Evolutionary conservation across 1,140 invertebrate genomes (phyloP).

Genomic region (Pseudachorutes palmiensis): DNA sequence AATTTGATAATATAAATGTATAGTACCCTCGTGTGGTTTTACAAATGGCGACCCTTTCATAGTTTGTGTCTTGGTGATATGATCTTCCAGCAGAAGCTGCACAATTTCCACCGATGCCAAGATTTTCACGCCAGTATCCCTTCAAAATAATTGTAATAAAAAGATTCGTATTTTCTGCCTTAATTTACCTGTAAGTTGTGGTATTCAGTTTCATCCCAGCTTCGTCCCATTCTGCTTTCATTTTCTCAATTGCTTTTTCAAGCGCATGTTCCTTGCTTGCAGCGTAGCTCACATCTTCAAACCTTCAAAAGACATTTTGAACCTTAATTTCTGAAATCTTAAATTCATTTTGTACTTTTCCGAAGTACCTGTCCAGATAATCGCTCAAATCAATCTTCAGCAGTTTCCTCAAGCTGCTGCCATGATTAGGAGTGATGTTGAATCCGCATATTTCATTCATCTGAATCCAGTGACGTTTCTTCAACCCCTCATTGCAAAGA

Average conservation of each 20-base stretch:
- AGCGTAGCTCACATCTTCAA: slow-evolving; percentile 77
- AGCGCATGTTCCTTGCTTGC: slow-evolving; percentile 79
- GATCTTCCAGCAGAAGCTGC: slow-evolving; percentile 76
- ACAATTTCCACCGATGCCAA: slow-evolving; percentile 74
- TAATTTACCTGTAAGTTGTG: slow-evolving; percentile 56
- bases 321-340: not conserved
- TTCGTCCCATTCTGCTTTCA: slow-evolving; percentile 75
- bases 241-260: slow-evolving; percentile 67
- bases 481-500: slow-evolving; percentile 76
- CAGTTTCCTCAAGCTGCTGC: slow-evolving; percentile 73
- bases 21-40: slow-evolving; percentile 65
- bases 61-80: slow-evolving; percentile 75
- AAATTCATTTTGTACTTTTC: not conserved
- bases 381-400: slow-evolving; percentile 64
- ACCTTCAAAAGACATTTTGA: slow-evolving; percentile 38
- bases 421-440: slow-evolving; percentile 74
- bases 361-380: slow-evolving; percentile 65
- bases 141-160: slow-evolving; percentile 35
- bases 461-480: slow-evolving; percentile 82
- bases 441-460: slow-evolving; percentile 75
- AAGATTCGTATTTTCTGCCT: too few species aligned
- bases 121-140: slow-evolving; percentile 67
- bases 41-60: slow-evolving; percentile 88
- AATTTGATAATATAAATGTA: not conserved
- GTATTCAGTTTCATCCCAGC: slow-evolving; percentile 60